Evolutionary conservation across 2,797 vertebrate genomes (phyloP).

Genomic region (Lepidocolaptes lacrymiger): DNA sequence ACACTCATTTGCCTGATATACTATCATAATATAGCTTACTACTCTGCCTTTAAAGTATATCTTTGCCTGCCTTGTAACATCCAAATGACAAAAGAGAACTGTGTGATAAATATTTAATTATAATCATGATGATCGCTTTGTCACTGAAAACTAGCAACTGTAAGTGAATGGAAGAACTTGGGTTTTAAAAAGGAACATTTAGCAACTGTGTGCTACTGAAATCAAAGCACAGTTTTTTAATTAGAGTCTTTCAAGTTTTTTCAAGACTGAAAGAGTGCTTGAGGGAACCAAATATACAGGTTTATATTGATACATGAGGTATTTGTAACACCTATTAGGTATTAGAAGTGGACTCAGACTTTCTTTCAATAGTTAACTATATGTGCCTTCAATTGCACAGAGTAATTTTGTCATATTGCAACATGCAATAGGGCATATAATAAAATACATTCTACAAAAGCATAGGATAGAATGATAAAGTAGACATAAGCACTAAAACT

Average conservation of each 20-base stretch:
- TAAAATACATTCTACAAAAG: neutral
- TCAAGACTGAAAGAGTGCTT: neutral
- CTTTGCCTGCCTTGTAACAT: conserved; percentile 57
- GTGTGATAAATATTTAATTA: conserved; percentile 70
- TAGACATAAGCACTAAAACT: neutral
- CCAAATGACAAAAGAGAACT: conserved; percentile 62
- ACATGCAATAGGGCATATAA: accelerated
- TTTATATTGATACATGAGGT: neutral
- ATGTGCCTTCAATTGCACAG: neutral
- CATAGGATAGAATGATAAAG: neutral
- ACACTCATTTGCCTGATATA: conserved; percentile 78
- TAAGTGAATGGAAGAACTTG: conserved; percentile 4
- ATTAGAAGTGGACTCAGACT: neutral
- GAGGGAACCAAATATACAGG: accelerated
- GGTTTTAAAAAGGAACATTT: neutral
- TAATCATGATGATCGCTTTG: conserved; percentile 25
- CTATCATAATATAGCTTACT: conserved; percentile 70
- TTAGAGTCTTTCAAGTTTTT: neutral
- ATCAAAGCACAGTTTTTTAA: neutral
- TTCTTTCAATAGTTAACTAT: neutral
- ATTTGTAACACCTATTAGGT: neutral
- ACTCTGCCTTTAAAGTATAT: conserved; percentile 59
- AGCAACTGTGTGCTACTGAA: neutral
- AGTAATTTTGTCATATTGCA: neutral
- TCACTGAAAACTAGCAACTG: conserved; percentile 26